Evolutionary conservation across 1,140 invertebrate genomes (phyloP), one percentile per base, ranked within the genome.

Genomic region (Orius laevigatus): DNA sequence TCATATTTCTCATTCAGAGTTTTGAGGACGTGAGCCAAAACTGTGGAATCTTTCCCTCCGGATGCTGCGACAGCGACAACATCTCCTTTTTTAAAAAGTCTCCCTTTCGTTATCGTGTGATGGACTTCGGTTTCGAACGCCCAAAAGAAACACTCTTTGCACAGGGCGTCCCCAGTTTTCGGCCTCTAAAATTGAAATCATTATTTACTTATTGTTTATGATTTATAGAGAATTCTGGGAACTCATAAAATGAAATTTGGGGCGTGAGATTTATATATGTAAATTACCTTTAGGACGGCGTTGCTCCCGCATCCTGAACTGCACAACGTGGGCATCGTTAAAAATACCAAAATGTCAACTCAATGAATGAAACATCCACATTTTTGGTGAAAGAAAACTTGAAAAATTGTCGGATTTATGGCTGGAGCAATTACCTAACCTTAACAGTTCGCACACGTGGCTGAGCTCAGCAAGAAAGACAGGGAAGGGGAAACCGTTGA

Each of bases 41-140:
- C 96, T 9, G 96, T 99, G 0, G 94, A 98, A 66, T 99, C 96
- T 73, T 99, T 99, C 42, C 96, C 96, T 47, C 96, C 95, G 51
- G 92, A 96, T 18, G 94, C 95, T 33, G 87, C 95, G 41, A 98
- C 80, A 4, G 93, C 94, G 15, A 98, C 87, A 51, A 79, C 84
- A 57, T 93, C 78, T 8, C 89, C 90, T 49, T 65, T 68, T 51
- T 78, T 76, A 61, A 98, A 98, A 38, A 98, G 69, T 55, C 83
- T 73, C n/a, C 75, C 80, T 60, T 78, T 73, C 5, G 70, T 70
- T 50, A 99, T 96, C 1, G 94, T 98, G 60, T 85, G 74, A 67
- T 99, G 94, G 56, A 99, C 80, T 72, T 99, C 96, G 50, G 81
- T 78, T 70, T 98, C 94, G 70, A 98, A 98, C 2, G 82, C 86